These are phyloP conservation scores for Cryptophagus acutangulus DNA, from an alignment of 2,888 invertebrate species.

Conservation along the genomic window DNA sequence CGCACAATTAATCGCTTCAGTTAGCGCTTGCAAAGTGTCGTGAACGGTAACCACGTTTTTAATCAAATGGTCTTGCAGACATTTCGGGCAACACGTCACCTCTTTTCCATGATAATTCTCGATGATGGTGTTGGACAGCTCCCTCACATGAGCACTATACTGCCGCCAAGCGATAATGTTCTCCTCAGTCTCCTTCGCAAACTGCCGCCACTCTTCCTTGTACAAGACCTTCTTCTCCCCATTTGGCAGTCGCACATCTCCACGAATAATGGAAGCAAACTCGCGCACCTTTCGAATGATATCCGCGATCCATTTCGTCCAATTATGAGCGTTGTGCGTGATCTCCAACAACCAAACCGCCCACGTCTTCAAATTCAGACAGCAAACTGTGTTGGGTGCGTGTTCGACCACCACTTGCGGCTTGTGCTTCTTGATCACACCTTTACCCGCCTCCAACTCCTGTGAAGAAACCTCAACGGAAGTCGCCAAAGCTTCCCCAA, in stretches of 20 bases:
- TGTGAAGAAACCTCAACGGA: not conserved
- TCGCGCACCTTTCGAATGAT: constrained; percentile 37
- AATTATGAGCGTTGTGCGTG: constrained; percentile 41
- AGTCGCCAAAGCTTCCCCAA: not conserved
- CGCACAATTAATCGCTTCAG: constrained; percentile 41
- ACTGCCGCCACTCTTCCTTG: constrained; percentile 38
- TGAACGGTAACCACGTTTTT: constrained; percentile 39
- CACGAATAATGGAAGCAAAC: constrained; percentile 36
- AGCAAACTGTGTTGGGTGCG: constrained; percentile 39
- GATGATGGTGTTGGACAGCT: constrained; percentile 39
- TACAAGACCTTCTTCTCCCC: constrained; percentile 31
- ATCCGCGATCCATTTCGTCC: constrained; percentile 41
- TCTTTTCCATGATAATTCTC: constrained; percentile 38
- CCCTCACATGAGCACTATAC: constrained; percentile 41
- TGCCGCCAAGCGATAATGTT: constrained; percentile 39
- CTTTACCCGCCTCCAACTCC: constrained; percentile 4
- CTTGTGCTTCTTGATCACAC: constrained; percentile 34
- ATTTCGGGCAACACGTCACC: constrained; percentile 42
- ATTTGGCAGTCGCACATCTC: constrained; percentile 30
- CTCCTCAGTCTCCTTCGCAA: constrained; percentile 36
- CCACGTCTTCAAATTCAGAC: constrained; percentile 42
- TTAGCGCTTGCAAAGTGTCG: constrained; percentile 38
- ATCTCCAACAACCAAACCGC: constrained; percentile 42
- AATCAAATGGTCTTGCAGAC: constrained; percentile 41
- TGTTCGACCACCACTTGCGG: constrained; percentile 37